A percentile compares a stretch with the other conserved stretches of the same genome.
Evolutionary conservation across 1,140 invertebrate species (phyloP).

Genomic region (roundworm (Caenorhabditis elegans)): DNA sequence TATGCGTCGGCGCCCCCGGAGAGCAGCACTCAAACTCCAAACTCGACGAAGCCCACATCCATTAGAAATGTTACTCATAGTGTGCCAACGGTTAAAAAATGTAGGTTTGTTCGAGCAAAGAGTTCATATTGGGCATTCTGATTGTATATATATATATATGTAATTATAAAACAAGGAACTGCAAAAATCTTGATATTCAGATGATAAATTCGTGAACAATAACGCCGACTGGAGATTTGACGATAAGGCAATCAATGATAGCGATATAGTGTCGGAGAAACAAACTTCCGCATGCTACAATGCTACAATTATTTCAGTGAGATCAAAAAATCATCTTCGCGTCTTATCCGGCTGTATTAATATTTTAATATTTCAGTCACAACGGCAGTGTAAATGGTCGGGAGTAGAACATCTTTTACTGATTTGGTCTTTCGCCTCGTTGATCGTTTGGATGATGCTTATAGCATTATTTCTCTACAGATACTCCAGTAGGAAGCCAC

Average conservation of each 20-base stretch:
- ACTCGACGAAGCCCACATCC: not conserved
- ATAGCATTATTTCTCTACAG: slow-evolving; percentile 21
- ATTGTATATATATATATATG: too few species aligned
- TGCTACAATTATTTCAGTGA: slow-evolving; percentile 22
- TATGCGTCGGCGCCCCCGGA: not conserved
- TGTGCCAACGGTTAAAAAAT: not conserved
- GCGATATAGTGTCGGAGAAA: slow-evolving; percentile 28
- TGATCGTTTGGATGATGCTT: slow-evolving; percentile 31
- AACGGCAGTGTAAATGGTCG: slow-evolving; percentile 20
- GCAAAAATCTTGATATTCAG: not conserved
- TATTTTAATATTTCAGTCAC: not conserved
- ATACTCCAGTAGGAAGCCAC: slow-evolving; percentile 5
- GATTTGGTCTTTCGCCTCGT: slow-evolving; percentile 29
- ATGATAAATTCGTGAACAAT: slow-evolving; percentile 20
- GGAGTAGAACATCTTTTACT: slow-evolving; percentile 34
- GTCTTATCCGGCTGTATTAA: too few species aligned
- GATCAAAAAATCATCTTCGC: not conserved
- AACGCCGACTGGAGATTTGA: slow-evolving; percentile 36
- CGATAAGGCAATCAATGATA: slow-evolving; percentile 36
- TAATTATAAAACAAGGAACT: too few species aligned
- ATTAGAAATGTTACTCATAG: slow-evolving; percentile 26
- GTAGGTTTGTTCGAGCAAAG: not conserved
- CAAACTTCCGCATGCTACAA: slow-evolving; percentile 4
- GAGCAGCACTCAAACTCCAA: not conserved
- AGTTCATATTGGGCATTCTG: too few species aligned